A percentile compares a stretch with the other conserved stretches of the same genome.
phyloP scores from a whole-genome alignment of 2,888 invertebrate species.

The Chrysotoxum bicinctum region DNA sequence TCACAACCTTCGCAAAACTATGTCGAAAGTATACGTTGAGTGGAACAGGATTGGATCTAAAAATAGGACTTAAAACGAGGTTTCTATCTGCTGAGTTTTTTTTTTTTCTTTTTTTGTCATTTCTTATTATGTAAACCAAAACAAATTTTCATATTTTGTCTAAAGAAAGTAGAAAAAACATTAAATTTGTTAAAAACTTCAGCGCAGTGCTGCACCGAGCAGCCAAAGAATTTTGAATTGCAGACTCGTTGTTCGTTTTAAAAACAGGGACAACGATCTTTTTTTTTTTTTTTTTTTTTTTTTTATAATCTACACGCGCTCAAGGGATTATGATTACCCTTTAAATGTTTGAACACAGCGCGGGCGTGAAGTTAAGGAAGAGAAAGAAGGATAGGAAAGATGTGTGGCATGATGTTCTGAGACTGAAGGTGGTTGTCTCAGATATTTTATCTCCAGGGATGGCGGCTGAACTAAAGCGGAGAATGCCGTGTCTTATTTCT shows the following conservation, averaged over 20 bases:
- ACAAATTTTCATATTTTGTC: constrained; percentile 51
- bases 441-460: too few relatives aligned
- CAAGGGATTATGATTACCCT: too few relatives aligned
- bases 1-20: constrained; percentile 15
- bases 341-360: too few relatives aligned
- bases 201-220: constrained; percentile 5
- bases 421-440: too few relatives aligned
- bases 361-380: too few relatives aligned
- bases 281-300: constrained; percentile 17
- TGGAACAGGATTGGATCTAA: neutral
- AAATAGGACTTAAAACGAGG: neutral
- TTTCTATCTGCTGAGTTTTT: neutral
- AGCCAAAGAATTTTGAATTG: constrained; percentile 24
- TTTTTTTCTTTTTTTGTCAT: neutral
- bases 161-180: constrained; percentile 11
- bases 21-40: neutral
- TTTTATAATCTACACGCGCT: too few relatives aligned
- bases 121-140: constrained; percentile 1
- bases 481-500: too few relatives aligned
- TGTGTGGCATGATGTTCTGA: too few relatives aligned
- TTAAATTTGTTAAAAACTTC: constrained; percentile 39
- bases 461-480: too few relatives aligned
- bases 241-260: constrained; percentile 1
- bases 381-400: too few relatives aligned
- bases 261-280: constrained; percentile 44